Evolutionary conservation across 1,140 invertebrate species (phyloP).

Genomic region (Colletes latitarsis): DNA sequence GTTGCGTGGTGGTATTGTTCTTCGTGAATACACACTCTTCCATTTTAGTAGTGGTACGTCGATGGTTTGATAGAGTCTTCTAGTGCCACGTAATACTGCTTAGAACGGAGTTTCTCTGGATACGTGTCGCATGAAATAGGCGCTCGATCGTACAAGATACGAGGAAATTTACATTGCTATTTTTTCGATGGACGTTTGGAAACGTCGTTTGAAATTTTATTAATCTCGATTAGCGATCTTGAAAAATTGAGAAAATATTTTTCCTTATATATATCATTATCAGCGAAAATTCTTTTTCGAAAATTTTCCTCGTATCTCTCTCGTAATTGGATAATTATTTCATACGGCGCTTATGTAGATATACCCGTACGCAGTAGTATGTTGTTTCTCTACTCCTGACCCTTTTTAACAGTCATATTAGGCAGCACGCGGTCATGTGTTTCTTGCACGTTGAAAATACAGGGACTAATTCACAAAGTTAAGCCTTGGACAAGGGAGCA

Average conservation of each 20-base stretch:
- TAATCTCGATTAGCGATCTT: no score
- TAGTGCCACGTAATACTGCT: neutral
- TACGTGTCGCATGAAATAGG: neutral
- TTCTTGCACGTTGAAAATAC: constrained; percentile 55
- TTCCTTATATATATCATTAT: no score
- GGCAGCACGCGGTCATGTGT: constrained; percentile 53
- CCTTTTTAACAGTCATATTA: constrained; percentile 62
- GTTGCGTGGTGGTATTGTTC: neutral
- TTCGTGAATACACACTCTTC: neutral
- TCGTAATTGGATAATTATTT: no score
- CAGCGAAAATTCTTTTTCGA: no score
- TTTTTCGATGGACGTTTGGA: no score
- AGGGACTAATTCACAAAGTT: constrained; percentile 78
- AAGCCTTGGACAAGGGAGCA: constrained; percentile 76
- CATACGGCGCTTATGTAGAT: no score
- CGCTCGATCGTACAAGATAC: no score
- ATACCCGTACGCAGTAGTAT: neutral
- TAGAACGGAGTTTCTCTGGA: neutral
- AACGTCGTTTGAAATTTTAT: no score
- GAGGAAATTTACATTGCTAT: no score
- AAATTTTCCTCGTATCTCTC: no score
- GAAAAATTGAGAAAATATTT: no score
- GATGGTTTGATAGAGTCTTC: neutral
- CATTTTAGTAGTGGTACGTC: neutral
- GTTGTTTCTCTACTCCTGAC: constrained; percentile 1